phyloP scores from a whole-genome alignment of 2,113 vertebrate genomes.

The Cathartes aura region DNA sequence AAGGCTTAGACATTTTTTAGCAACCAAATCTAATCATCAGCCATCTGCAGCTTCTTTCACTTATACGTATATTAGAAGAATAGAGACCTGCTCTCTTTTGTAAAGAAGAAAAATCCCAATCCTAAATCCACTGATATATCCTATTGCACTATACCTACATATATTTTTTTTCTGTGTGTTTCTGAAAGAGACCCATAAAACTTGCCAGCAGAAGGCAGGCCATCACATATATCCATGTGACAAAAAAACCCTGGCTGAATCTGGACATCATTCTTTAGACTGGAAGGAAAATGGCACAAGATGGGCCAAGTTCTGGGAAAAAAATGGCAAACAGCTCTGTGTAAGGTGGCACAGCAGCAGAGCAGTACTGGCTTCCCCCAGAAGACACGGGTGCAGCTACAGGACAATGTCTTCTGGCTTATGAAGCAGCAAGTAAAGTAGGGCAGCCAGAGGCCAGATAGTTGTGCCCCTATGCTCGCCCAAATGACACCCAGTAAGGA shows the following conservation, averaged over 20 bases:
- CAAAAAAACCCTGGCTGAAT: neutral
- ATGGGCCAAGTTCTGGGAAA: neutral
- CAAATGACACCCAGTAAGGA: neutral
- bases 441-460: neutral
- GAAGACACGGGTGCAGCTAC: neutral
- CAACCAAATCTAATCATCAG: slow-evolving; percentile 40
- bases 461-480: neutral
- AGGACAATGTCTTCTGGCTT: neutral
- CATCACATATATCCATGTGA: neutral
- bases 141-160: neutral
- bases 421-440: neutral
- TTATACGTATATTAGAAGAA: neutral
- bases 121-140: neutral
- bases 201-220: neutral
- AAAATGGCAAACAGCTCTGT: neutral
- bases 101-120: neutral
- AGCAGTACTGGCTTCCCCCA: neutral
- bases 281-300: neutral
- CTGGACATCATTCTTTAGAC: neutral
- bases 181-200: neutral
- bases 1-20: neutral
- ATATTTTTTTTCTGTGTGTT: neutral
- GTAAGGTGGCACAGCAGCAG: neutral
- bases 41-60: slow-evolving; percentile 30
- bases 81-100: neutral